phyloP scores from a whole-genome alignment of 2,797 vertebrate genomes.

The Poeciliopsis presidionis region DNA sequence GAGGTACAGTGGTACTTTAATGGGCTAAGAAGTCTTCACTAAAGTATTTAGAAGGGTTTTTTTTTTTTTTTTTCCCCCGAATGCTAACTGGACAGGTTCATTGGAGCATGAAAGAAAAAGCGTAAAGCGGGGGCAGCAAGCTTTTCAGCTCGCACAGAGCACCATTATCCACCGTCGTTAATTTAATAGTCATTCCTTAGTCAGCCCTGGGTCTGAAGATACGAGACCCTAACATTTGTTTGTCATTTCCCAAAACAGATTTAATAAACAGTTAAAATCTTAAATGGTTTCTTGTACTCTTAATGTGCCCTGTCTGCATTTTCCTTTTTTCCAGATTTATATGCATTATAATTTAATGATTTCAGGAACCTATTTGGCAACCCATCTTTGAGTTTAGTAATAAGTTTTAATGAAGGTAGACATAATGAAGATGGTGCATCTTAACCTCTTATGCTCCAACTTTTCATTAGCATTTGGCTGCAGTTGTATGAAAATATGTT shows the following conservation, averaged over 20 bases:
- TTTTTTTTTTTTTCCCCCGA: conserved; percentile 43
- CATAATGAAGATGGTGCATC: conserved; percentile 63
- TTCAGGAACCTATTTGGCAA: conserved; percentile 71
- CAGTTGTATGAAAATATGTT: conserved; percentile 41
- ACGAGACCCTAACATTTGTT: conserved; percentile 75
- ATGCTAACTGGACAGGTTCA: conserved; percentile 81
- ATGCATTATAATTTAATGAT: conserved; percentile 73
- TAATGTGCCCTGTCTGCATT: conserved; percentile 73
- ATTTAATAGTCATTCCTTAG: conserved; percentile 81
- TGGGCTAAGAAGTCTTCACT: conserved; percentile 80
- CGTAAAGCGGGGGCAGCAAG: conserved; percentile 71
- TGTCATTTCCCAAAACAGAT: conserved; percentile 79
- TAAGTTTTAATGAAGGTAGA: conserved; percentile 71
- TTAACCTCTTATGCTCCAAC: conserved; percentile 54
- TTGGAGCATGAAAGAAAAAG: conserved; percentile 80
- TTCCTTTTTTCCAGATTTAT: conserved; percentile 44
- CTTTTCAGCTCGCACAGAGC: conserved; percentile 71
- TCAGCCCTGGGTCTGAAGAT: conserved; percentile 68
- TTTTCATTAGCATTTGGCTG: conserved; percentile 54
- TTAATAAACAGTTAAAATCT: conserved; percentile 83
- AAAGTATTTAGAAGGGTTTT: conserved; percentile 82
- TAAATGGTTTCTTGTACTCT: conserved; percentile 78
- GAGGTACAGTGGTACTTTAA: conserved; percentile 79
- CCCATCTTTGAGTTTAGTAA: conserved; percentile 72
- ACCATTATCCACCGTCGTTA: conserved; percentile 79